These are phyloP conservation scores for Etheostoma perlongum DNA, from an alignment of 2,797 vertebrate genomes.

Conservation along the genomic window DNA sequence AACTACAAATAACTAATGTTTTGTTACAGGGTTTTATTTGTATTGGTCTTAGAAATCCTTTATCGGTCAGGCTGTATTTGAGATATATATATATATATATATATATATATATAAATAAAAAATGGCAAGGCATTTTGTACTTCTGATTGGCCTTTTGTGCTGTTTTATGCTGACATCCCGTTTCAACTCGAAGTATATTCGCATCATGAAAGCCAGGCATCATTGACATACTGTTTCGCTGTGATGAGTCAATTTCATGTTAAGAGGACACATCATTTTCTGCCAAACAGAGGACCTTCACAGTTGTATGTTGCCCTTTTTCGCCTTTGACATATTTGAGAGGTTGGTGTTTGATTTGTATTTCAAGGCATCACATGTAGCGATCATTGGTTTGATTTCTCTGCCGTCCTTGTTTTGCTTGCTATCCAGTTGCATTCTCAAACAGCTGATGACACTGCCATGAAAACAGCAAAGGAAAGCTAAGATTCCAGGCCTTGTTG, in stretches of 20 bases:
- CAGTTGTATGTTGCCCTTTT: constrained; percentile 32
- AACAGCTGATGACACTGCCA: constrained; percentile 40
- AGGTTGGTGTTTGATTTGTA: constrained; percentile 10
- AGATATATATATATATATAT: too few relatives aligned
- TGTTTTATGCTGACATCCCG: background rate
- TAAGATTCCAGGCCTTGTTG: constrained; percentile 35
- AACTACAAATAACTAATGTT: too few relatives aligned
- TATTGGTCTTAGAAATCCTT: too few relatives aligned
- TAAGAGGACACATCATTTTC: background rate
- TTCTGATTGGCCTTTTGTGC: background rate
- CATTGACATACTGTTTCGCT: background rate
- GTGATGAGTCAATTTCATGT: background rate
- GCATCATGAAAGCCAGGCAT: background rate
- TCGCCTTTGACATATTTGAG: constrained; percentile 33
- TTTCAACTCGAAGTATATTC: background rate
- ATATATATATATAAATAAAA: too few relatives aligned
- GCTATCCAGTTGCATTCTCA: constrained; percentile 47
- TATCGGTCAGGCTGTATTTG: too few relatives aligned
- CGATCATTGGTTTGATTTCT: constrained; percentile 50
- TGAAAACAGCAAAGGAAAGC: constrained; percentile 54
- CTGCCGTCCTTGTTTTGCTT: constrained; percentile 21
- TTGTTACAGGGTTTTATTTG: too few relatives aligned
- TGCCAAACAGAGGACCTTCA: background rate
- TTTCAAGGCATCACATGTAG: constrained; percentile 32
- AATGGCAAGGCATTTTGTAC: background rate